Percentiles rank a stretch among this genome's conserved stretches.
Evolutionary conservation across 2,113 vertebrate species (phyloP).

Genomic region (Solea senegalensis): DNA sequence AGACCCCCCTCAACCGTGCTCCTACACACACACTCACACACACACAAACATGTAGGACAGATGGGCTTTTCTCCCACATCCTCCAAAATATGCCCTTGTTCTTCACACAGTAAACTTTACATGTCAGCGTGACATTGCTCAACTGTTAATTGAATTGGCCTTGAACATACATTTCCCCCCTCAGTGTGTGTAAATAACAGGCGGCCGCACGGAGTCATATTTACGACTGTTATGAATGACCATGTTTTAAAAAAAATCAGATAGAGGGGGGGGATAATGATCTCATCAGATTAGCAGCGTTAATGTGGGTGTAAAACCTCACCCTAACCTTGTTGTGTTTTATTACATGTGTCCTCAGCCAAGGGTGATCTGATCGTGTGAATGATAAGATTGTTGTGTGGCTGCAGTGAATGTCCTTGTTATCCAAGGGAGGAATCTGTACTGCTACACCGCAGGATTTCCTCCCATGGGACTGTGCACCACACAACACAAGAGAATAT

Average conservation of each 20-base stretch:
- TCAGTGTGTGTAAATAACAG: conserved; percentile 56
- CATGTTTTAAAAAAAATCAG: conserved; percentile 36
- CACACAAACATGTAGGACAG: background rate
- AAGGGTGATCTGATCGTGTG: conserved; percentile 59
- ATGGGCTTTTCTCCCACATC: conserved; percentile 21
- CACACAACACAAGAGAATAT: conserved; percentile 64
- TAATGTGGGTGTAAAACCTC: conserved; percentile 66
- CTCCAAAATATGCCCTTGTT: conserved; percentile 48
- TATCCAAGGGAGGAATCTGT: conserved; percentile 69
- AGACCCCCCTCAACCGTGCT: conserved; percentile 69
- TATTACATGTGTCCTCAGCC: conserved; percentile 69
- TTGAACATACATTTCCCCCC: conserved; percentile 23
- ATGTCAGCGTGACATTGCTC: conserved; percentile 40
- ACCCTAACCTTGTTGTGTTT: conserved; percentile 72
- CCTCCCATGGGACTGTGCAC: conserved; percentile 61
- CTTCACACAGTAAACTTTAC: conserved; percentile 50
- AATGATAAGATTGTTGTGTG: conserved; percentile 56
- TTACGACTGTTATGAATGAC: conserved; percentile 56
- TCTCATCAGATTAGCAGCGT: conserved; percentile 70
- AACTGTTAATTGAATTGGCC: conserved; percentile 53
- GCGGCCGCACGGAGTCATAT: conserved; percentile 1
- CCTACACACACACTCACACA: conserved; percentile 38
- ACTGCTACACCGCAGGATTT: conserved; percentile 61
- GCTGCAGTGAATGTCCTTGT: conserved; percentile 70
- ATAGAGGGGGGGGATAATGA: conserved; percentile 57